These are phyloP conservation scores for Thunnus thynnus DNA, from an alignment of 2,113 vertebrate genomes.

Conservation along the genomic window DNA sequence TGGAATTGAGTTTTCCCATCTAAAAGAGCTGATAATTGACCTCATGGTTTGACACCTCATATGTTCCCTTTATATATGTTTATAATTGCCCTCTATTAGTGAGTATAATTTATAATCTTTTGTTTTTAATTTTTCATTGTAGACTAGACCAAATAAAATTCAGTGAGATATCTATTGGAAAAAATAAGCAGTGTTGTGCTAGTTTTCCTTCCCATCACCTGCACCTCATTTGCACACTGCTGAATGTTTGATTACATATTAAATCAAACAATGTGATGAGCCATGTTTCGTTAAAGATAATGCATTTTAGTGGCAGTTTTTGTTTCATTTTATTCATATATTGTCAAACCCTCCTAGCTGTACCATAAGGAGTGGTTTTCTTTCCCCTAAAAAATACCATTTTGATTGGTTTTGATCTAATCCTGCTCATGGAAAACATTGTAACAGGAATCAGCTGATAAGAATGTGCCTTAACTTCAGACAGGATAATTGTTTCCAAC, in stretches of 20 bases:
- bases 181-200: no score
- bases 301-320: not conserved
- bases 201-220: no score
- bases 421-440: conserved; percentile 45
- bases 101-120: no score
- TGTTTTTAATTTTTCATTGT: no score
- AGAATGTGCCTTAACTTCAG: conserved; percentile 50
- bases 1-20: not conserved
- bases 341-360: conserved; percentile 12
- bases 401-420: conserved; percentile 33
- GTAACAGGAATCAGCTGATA: conserved; percentile 67
- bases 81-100: no score
- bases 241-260: not conserved
- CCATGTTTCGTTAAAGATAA: not conserved
- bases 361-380: not conserved
- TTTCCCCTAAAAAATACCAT: not conserved
- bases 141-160: no score
- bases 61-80: no score
- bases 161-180: no score
- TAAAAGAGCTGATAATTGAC: not conserved
- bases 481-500: conserved; percentile 73
- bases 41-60: not conserved
- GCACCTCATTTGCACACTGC: no score
- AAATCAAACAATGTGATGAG: not conserved
- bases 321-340: conserved; percentile 1